These are phyloP conservation scores for Sardinella longiceps DNA, from an alignment of 2,797 vertebrate genomes.

Conservation along the genomic window DNA sequence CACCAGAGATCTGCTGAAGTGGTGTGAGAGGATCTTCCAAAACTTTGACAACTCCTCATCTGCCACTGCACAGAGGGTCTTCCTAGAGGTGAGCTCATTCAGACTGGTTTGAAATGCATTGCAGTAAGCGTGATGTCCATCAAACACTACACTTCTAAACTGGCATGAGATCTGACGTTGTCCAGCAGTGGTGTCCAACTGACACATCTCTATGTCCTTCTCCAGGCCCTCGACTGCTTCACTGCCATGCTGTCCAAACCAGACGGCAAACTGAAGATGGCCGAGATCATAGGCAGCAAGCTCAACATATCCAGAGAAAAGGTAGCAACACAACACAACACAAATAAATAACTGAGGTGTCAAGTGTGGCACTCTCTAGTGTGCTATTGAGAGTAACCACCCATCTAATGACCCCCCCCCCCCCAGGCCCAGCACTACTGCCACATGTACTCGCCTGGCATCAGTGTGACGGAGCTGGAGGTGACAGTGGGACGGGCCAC, in stretches of 20 bases:
- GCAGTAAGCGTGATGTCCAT: neutral
- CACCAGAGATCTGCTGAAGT: slow-evolving; percentile 90
- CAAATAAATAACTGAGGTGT: neutral
- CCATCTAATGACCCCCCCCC: neutral
- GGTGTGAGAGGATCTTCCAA: slow-evolving; percentile 90
- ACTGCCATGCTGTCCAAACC: slow-evolving; percentile 89
- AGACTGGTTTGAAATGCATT: too few relatives aligned
- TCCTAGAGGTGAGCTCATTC: slow-evolving; percentile 90
- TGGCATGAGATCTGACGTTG: neutral
- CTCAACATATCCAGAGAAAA: slow-evolving; percentile 96
- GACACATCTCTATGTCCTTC: neutral
- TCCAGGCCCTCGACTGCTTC: slow-evolving; percentile 95
- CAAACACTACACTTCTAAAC: too few relatives aligned
- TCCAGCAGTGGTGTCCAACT: neutral
- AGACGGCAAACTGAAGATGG: slow-evolving; percentile 81
- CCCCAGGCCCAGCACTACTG: slow-evolving; percentile 88
- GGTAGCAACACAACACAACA: slow-evolving; percentile 76
- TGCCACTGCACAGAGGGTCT: slow-evolving; percentile 85
- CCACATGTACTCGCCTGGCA: slow-evolving; percentile 88
- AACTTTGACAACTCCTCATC: slow-evolving; percentile 83
- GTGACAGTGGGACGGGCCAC: slow-evolving; percentile 83
- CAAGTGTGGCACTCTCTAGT: neutral
- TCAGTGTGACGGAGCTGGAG: slow-evolving; percentile 81
- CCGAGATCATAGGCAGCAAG: slow-evolving; percentile 91
- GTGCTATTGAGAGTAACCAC: neutral